Evolutionary conservation across 2,888 invertebrate genomes (phyloP).

Genomic region (Chrysolina haemoptera): DNA sequence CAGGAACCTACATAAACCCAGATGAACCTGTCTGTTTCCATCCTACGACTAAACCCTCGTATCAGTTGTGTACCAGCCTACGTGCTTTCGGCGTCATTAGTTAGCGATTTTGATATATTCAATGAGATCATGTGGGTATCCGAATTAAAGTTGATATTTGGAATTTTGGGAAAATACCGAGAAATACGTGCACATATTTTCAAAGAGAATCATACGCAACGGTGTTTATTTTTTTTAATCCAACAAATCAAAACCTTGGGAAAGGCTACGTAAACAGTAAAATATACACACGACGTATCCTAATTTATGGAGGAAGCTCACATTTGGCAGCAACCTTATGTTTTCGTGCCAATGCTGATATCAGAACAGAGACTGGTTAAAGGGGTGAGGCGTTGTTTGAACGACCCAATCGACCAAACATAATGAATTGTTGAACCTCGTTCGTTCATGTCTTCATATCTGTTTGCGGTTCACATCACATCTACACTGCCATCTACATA

Average conservation of each 20-base stretch:
- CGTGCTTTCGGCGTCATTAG: not conserved
- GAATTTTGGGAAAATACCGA: not conserved
- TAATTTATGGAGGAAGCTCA: constrained; percentile 45
- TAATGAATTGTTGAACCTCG: constrained; percentile 5
- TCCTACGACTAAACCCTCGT: too few relatives aligned
- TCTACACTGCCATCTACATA: not conserved
- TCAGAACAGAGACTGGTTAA: constrained; percentile 37
- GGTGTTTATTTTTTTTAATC: not conserved
- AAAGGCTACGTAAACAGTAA: constrained; percentile 37
- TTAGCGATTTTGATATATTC: not conserved
- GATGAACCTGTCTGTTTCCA: too few relatives aligned
- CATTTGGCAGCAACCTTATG: constrained; percentile 47
- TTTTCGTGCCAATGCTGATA: constrained; percentile 46
- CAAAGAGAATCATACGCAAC: not conserved
- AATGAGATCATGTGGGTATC: not conserved
- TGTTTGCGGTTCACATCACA: constrained; percentile 2
- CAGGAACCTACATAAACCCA: too few relatives aligned
- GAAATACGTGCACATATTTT: not conserved
- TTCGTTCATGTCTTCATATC: not conserved
- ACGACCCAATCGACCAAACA: constrained; percentile 16
- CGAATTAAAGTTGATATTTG: not conserved
- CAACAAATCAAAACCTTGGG: constrained; percentile 20
- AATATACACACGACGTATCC: constrained; percentile 41
- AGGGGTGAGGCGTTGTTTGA: constrained; percentile 22
- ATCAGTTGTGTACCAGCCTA: too few relatives aligned